Conservation (phyloP, 1,140 invertebrate genomes). For the Nautilus pompilius region DNA sequence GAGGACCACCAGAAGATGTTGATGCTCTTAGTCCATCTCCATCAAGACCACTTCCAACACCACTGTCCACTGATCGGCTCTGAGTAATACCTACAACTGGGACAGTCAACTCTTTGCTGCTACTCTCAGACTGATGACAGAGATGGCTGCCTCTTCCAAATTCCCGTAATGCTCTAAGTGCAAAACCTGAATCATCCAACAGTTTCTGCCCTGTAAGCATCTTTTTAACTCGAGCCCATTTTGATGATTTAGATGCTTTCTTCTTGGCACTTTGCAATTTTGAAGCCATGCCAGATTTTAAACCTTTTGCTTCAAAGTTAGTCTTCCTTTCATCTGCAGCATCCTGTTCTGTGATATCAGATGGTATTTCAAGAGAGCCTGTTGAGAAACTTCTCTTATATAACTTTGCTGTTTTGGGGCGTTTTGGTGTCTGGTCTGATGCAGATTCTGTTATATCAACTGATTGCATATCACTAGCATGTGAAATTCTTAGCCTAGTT, state of each 20-base stretch:
- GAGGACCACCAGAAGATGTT: slow-evolving; percentile 34
- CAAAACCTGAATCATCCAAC: slow-evolving; percentile 37
- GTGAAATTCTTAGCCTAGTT: slow-evolving; percentile 30
- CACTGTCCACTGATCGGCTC: slow-evolving; percentile 35
- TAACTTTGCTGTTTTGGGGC: slow-evolving; percentile 23
- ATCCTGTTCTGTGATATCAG: slow-evolving; percentile 36
- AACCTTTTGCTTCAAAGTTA: slow-evolving; percentile 16
- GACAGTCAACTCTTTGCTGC: slow-evolving; percentile 26
- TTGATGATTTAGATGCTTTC: slow-evolving; percentile 41
- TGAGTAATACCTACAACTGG: slow-evolving; percentile 20
- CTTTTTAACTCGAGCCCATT: slow-evolving; percentile 51
- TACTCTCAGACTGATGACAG: slow-evolving; percentile 18
- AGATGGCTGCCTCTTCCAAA: slow-evolving; percentile 24
- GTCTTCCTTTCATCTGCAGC: slow-evolving; percentile 22
- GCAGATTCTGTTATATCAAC: slow-evolving; percentile 34
- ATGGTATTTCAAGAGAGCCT: slow-evolving; percentile 42
- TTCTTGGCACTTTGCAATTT: slow-evolving; percentile 31
- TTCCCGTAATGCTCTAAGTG: slow-evolving; percentile 33
- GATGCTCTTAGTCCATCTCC: slow-evolving; percentile 29
- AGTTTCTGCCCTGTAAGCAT: slow-evolving; percentile 41
- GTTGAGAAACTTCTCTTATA: slow-evolving; percentile 46
- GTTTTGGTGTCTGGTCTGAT: slow-evolving; percentile 33
- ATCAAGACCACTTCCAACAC: slow-evolving; percentile 36
- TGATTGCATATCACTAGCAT: slow-evolving; percentile 37
- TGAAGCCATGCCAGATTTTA: slow-evolving; percentile 10